Evolutionary conservation across 1,140 invertebrate species (phyloP), one percentile per base, ranked within the genome.

Genomic region (Pachypeltis micranthus): DNA sequence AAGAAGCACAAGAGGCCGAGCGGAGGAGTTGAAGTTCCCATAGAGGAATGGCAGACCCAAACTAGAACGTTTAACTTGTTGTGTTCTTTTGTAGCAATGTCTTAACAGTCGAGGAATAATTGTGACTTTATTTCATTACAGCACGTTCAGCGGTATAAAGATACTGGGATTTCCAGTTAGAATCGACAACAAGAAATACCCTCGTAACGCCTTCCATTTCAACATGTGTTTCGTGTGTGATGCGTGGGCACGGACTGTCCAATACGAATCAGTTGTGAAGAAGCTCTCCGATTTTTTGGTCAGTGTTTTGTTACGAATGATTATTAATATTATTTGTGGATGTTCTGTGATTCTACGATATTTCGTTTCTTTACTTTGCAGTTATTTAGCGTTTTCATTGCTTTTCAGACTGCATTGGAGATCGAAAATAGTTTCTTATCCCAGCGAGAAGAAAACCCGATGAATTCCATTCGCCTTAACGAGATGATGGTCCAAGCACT

Each of bases 161-260:
- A 91, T 97, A 63, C 80, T 95, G 19, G 94, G 95, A 0, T 97
- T 90, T 77, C 94, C 95, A 0, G 87, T 96, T 27, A 81, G 85
- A 67, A 93, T 98, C 62, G 86, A 92, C 68, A 85, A 92, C 71
- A 81, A 86, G 57, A 90, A 91, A 69, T 97, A 97, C 79, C 83
- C 85, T n/a, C 78, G 95, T 65, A 97, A 98, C 79, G 88, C 90
- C 26, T 89, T 93, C 68, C 87, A 95, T 60, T 98, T 97, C 74
- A 98, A 98, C 76, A 74, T 96, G 1, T 96, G 93, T 73, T 95
- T 98, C 75, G 92, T 96, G 0, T 96, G 91, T 73, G 88, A 94
- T 70, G 84, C 86, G 29, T 86, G 86, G 76, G 86, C 90, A 0
- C 82, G 90, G 59, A 93, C 91, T 16, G 86, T 92, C 1, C 90